phyloP scores from a whole-genome alignment of 2,797 vertebrate species.

The Lophotriccus pileatus region DNA sequence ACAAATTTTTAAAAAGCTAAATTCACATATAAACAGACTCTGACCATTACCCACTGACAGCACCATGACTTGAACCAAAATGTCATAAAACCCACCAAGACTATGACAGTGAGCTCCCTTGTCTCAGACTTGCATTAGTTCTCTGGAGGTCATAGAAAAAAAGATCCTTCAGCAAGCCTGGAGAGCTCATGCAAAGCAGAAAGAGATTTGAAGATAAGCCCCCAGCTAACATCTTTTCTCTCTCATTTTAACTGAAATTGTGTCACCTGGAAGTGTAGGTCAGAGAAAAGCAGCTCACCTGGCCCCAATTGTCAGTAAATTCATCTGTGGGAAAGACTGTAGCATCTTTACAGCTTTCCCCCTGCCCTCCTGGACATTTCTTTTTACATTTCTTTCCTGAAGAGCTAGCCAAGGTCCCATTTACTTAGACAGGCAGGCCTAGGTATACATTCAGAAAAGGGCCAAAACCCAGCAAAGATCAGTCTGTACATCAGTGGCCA shows the following conservation, averaged over 20 bases:
- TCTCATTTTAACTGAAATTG: not conserved
- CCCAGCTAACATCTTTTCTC: not conserved
- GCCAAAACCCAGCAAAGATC: not conserved
- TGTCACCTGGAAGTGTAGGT: not conserved
- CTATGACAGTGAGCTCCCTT: not conserved
- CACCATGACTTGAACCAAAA: not conserved
- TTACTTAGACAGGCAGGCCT: not conserved
- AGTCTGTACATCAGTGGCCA: not conserved
- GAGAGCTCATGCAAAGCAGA: not conserved
- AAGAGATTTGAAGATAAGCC: not conserved
- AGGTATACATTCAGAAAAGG: not conserved
- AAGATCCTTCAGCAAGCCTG: not conserved
- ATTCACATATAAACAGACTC: not conserved
- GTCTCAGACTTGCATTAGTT: not conserved
- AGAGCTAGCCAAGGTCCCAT: not conserved
- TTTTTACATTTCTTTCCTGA: not conserved
- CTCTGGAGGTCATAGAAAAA: not conserved
- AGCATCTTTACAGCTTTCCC: not conserved
- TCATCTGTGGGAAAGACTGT: not conserved
- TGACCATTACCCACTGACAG: not conserved
- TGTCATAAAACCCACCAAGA: not conserved
- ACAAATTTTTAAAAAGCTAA: constrained; percentile 3
- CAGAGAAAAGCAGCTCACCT: not conserved
- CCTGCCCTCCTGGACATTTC: not conserved
- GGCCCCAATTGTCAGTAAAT: not conserved